Evolutionary conservation across 1,140 invertebrate species (phyloP).

Genomic region (Drosophila prosaltans): DNA sequence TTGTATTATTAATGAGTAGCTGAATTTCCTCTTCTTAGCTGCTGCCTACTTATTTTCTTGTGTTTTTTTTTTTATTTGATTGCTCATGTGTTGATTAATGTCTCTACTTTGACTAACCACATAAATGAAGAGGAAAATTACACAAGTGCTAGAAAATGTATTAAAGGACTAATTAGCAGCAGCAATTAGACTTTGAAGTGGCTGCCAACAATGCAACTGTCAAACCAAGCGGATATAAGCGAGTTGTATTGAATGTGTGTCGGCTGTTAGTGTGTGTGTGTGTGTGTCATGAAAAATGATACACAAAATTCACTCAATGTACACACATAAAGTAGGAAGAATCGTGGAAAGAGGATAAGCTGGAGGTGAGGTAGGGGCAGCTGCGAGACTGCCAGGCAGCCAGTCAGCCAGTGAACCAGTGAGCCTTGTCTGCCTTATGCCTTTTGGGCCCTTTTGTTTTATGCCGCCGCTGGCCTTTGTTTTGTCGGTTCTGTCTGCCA

Average conservation of each 20-base stretch:
- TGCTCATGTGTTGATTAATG: conserved; percentile 56
- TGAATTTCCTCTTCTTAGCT: neutral
- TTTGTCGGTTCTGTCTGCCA: conserved; percentile 53
- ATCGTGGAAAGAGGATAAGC: neutral
- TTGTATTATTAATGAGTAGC: conserved; percentile 22
- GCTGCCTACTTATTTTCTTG: neutral
- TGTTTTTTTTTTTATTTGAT: conserved; percentile 45
- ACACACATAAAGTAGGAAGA: conserved; percentile 11
- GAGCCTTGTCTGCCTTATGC: conserved; percentile 67
- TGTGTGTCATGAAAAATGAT: conserved; percentile 75
- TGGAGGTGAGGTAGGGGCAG: conserved; percentile 49
- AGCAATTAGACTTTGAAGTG: conserved; percentile 77
- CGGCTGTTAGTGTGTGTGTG: conserved; percentile 34
- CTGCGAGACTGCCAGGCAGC: conserved; percentile 39
- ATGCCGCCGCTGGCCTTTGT: conserved; percentile 76
- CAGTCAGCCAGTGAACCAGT: neutral
- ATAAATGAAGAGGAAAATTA: conserved; percentile 12
- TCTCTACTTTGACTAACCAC: conserved; percentile 20
- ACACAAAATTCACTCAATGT: conserved; percentile 61
- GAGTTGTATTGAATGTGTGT: conserved; percentile 5
- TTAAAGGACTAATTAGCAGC: conserved; percentile 69
- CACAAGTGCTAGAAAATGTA: conserved; percentile 31
- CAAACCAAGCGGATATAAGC: conserved; percentile 48
- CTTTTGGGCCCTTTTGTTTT: conserved; percentile 72
- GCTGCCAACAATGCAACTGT: conserved; percentile 68